Percentiles rank a stretch among this genome's conserved stretches.
Conservation (phyloP, 2,888 invertebrate genomes). For the Pyrrhosoma nymphula region DNA sequence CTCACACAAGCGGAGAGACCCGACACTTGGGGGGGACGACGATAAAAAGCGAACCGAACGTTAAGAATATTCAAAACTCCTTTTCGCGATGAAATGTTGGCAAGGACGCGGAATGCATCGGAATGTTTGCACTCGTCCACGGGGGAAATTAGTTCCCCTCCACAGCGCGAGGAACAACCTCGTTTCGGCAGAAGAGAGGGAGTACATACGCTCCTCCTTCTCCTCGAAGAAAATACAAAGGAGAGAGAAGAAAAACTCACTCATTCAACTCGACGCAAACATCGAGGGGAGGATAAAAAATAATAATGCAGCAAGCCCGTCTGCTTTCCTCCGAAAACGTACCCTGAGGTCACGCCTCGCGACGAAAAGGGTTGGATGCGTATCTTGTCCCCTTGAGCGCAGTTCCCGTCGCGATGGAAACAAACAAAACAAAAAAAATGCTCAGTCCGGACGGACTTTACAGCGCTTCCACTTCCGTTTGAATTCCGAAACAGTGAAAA, state of each 20-base stretch:
- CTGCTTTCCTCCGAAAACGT: background rate
- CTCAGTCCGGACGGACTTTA: background rate
- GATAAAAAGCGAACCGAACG: too few species aligned
- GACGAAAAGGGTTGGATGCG: background rate
- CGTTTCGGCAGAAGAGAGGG: too few species aligned
- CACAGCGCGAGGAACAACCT: background rate
- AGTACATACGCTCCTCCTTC: background rate
- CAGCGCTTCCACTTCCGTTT: background rate
- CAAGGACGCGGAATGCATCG: background rate
- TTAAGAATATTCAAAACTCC: too few species aligned
- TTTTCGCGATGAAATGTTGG: background rate
- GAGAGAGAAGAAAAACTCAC: background rate
- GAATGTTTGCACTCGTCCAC: background rate
- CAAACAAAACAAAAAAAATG: background rate
- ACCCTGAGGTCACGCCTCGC: background rate
- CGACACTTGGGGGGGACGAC: too few species aligned
- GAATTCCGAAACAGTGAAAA: background rate
- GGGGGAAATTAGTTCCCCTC: background rate
- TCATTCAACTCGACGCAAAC: background rate
- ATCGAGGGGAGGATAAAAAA: background rate
- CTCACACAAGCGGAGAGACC: background rate
- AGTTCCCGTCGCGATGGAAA: slow-evolving; percentile 10
- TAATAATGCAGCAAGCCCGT: background rate
- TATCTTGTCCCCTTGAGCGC: background rate
- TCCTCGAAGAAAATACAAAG: background rate